Percentiles rank a stretch among this genome's conserved stretches.
phyloP scores from a whole-genome alignment of 2,797 vertebrate species.

The Pangasius mekongensis region DNA sequence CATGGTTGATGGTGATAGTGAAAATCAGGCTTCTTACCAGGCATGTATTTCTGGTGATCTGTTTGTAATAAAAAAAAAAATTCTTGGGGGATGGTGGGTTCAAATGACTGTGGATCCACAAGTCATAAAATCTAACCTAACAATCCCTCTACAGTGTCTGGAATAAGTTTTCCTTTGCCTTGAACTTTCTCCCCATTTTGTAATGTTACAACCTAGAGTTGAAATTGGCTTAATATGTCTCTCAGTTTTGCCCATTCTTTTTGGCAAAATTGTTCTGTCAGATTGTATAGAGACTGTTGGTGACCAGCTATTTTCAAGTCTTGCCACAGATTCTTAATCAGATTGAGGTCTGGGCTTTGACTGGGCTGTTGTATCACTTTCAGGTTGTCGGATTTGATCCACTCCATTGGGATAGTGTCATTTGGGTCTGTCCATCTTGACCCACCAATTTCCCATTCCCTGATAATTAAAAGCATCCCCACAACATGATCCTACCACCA shows the following conservation, averaged over 20 bases:
- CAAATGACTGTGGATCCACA: background rate
- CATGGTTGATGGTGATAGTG: background rate
- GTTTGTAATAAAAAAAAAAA: background rate
- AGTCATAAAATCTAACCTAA: background rate
- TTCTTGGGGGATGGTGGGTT: background rate
- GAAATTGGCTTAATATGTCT: background rate
- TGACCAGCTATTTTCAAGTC: background rate
- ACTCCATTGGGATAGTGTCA: background rate
- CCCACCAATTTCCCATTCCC: background rate
- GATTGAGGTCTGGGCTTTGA: background rate
- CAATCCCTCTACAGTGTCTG: background rate
- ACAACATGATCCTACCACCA: background rate
- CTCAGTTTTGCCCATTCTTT: background rate
- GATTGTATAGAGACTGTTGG: background rate
- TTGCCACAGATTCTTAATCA: background rate
- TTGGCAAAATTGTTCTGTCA: background rate
- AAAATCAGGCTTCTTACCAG: background rate
- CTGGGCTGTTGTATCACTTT: background rate
- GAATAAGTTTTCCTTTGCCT: background rate
- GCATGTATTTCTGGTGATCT: background rate
- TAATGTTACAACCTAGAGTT: background rate
- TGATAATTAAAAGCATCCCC: background rate
- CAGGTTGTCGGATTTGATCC: background rate
- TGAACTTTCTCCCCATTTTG: background rate
- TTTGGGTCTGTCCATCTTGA: background rate